phyloP scores from a whole-genome alignment of 2,113 vertebrate genomes.

The Noctilio leporinus region DNA sequence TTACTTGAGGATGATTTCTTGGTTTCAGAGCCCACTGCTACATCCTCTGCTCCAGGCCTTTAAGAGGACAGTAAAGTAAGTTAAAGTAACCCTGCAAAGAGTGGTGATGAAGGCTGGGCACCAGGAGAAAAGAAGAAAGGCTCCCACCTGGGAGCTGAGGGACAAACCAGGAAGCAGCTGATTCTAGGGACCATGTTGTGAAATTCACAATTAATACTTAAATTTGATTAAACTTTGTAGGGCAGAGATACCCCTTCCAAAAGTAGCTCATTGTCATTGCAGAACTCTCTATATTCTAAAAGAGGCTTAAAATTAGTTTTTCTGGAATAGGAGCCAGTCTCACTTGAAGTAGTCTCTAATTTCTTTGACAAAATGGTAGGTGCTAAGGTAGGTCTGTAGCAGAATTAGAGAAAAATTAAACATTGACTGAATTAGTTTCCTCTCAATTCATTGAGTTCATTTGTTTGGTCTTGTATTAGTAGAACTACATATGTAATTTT shows the following conservation, averaged over 20 bases:
- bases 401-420: conserved; percentile 42
- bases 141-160: neutral
- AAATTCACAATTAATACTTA: neutral
- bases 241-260: neutral
- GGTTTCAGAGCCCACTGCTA: neutral
- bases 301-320: neutral
- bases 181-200: neutral
- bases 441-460: conserved; percentile 1
- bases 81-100: neutral
- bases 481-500: conserved; percentile 47
- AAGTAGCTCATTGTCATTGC: neutral
- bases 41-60: neutral
- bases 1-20: neutral
- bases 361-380: conserved; percentile 22
- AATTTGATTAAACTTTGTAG: neutral
- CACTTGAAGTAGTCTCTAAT: conserved; percentile 15
- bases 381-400: conserved; percentile 1
- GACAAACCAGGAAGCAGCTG: neutral
- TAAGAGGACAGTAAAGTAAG: neutral
- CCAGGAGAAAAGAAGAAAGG: neutral
- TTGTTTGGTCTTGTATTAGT: conserved; percentile 40
- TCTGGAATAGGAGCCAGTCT: neutral
- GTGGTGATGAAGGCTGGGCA: neutral
- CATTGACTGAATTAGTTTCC: conserved; percentile 20
- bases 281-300: neutral